Evolutionary conservation across 2,113 vertebrate genomes (phyloP).

Genomic region (Tetrao urogallus): DNA sequence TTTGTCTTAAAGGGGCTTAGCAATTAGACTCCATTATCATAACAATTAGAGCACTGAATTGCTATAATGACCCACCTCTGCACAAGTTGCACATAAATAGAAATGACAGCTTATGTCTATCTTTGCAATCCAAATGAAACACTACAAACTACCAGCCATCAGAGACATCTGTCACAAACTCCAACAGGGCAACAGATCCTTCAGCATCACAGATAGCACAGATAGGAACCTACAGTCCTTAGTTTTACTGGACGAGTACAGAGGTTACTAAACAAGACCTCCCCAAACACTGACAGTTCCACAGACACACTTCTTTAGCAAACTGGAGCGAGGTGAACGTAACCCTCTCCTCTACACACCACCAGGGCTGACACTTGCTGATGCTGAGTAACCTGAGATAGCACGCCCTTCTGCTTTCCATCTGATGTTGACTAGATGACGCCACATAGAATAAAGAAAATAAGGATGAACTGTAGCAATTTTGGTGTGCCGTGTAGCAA

Average conservation of each 20-base stretch:
- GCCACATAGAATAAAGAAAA: neutral
- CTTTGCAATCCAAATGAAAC: constrained; percentile 17
- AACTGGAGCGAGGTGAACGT: neutral
- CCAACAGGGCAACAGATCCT: neutral
- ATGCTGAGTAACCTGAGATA: neutral
- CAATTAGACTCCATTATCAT: constrained; percentile 67
- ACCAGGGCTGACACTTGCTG: neutral
- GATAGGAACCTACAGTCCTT: neutral
- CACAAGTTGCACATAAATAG: constrained; percentile 32
- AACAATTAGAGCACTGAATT: constrained; percentile 53
- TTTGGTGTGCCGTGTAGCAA: neutral
- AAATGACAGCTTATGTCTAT: constrained; percentile 32
- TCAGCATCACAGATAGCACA: neutral
- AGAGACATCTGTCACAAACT: neutral
- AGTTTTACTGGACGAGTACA: neutral
- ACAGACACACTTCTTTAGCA: neutral
- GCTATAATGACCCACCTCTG: constrained; percentile 36
- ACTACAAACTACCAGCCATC: neutral
- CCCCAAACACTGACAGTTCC: neutral
- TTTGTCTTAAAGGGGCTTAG: constrained; percentile 35
- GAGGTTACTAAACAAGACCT: neutral
- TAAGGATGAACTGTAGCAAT: neutral
- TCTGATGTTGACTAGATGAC: neutral
- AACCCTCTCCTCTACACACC: neutral
- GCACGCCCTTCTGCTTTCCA: neutral